A percentile compares a stretch with the other conserved stretches of the same genome.
Conservation (phyloP, 2,888 invertebrate species). For the Caenorhabditis sp. region DNA sequence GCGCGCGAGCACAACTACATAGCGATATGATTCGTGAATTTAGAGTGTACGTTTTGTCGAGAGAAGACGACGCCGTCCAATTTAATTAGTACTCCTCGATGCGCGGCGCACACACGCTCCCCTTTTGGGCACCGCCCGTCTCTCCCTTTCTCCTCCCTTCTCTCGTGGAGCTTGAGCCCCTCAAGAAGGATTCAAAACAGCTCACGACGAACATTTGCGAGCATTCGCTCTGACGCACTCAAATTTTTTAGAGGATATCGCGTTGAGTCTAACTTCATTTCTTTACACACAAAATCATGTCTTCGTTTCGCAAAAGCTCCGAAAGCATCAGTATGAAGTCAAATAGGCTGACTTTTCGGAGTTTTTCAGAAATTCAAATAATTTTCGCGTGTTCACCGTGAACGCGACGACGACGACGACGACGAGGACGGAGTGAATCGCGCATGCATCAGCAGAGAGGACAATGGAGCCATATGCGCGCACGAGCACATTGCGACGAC, state of each 20-base stretch:
- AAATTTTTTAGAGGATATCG: too few relatives aligned
- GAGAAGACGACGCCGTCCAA: slow-evolving; percentile 50
- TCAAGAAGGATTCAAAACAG: slow-evolving; percentile 43
- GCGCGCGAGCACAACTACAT: slow-evolving; percentile 30
- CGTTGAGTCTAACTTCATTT: too few relatives aligned
- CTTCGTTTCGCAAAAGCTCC: too few relatives aligned
- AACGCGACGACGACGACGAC: slow-evolving; percentile 26
- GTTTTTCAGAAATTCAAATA: too few relatives aligned
- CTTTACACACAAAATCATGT: too few relatives aligned
- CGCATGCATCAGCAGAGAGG: slow-evolving; percentile 53
- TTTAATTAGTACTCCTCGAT: slow-evolving; percentile 59
- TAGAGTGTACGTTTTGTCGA: slow-evolving; percentile 46
- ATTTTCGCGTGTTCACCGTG: too few relatives aligned
- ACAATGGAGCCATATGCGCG: slow-evolving; percentile 38
- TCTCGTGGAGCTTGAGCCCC: slow-evolving; percentile 35
- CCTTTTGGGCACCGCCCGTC: slow-evolving; percentile 39
- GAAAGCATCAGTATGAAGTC: too few relatives aligned
- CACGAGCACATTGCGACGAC: slow-evolving; percentile 25
- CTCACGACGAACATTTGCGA: too few relatives aligned
- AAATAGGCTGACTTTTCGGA: too few relatives aligned
- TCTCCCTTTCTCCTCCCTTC: slow-evolving; percentile 9
- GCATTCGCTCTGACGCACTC: too few relatives aligned
- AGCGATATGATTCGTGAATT: slow-evolving; percentile 53
- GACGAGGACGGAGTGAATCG: slow-evolving; percentile 39
- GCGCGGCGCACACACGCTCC: slow-evolving; percentile 33